Conservation (phyloP, 2,797 vertebrate genomes). For the Synaphobranchus kaupii region DNA sequence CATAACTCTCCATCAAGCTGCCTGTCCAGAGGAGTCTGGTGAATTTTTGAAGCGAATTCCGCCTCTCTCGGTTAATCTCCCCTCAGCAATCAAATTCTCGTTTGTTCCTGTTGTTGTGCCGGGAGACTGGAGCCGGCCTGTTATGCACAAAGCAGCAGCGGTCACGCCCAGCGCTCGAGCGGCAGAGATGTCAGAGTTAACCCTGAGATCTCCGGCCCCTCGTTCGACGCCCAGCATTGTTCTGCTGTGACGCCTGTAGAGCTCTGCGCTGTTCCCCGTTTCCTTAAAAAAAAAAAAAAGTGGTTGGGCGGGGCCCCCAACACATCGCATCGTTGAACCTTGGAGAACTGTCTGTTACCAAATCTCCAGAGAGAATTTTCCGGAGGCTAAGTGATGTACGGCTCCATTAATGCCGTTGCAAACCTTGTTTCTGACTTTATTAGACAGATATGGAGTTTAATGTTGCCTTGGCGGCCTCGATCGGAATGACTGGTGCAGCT, state of each 20-base stretch:
- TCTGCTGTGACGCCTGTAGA: neutral
- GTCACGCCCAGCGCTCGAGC: conserved; percentile 50
- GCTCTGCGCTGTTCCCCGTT: neutral
- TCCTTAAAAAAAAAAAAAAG: neutral
- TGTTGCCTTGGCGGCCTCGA: neutral
- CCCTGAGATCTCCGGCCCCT: neutral
- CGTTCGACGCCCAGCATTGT: neutral
- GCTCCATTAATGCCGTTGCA: neutral
- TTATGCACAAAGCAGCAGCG: conserved; percentile 42
- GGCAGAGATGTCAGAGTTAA: conserved; percentile 44
- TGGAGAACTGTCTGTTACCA: neutral
- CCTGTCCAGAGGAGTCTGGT: conserved; percentile 38
- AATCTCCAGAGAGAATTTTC: neutral
- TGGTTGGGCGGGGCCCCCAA: neutral
- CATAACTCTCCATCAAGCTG: conserved; percentile 45
- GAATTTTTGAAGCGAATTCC: conserved; percentile 50
- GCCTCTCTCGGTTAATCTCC: conserved; percentile 43
- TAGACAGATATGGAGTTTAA: conserved; percentile 4
- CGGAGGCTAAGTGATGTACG: neutral
- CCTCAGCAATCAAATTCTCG: conserved; percentile 55
- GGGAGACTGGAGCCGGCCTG: conserved; percentile 48
- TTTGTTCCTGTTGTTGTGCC: conserved; percentile 60
- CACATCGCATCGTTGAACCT: neutral
- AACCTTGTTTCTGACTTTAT: neutral
- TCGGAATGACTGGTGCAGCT: conserved; percentile 30